These are phyloP conservation scores for Drosophila maculinotata DNA, from an alignment of 2,888 invertebrate species.

Conservation along the genomic window DNA sequence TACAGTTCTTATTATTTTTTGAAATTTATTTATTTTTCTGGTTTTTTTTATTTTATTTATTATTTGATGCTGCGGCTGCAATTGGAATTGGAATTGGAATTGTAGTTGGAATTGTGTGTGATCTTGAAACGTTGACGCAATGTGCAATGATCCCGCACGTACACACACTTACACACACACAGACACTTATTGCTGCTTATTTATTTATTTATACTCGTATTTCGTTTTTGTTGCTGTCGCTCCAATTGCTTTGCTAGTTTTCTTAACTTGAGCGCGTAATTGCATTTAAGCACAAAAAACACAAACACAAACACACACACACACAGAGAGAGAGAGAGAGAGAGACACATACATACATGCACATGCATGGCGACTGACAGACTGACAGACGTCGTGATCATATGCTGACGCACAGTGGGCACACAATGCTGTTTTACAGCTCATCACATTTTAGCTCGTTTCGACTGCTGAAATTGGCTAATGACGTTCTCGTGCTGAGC, in stretches of 20 bases:
- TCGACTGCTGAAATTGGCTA: conserved; percentile 2
- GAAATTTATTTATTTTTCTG: too few species aligned
- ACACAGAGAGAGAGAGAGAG: conserved; percentile 29
- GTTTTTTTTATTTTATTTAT: conserved; percentile 4
- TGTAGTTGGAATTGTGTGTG: conserved; percentile 62
- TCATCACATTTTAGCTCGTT: conserved; percentile 1
- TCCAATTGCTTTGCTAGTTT: conserved; percentile 73
- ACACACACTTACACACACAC: conserved; percentile 14
- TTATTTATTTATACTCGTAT: conserved; percentile 59
- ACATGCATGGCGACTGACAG: conserved; percentile 37
- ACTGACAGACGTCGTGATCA: conserved; percentile 51
- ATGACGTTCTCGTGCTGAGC: conserved; percentile 4
- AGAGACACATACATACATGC: conserved; percentile 8
- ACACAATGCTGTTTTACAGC: conserved; percentile 17
- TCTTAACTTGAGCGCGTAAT: conserved; percentile 76
- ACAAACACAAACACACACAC: conserved; percentile 8
- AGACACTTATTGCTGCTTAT: conserved; percentile 38
- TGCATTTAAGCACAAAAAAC: conserved; percentile 73
- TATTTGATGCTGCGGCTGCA: conserved; percentile 34
- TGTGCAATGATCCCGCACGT: conserved; percentile 76
- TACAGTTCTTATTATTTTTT: conserved; percentile 23
- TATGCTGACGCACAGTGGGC: conserved; percentile 65
- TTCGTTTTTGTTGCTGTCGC: conserved; percentile 63
- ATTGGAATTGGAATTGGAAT: conserved; percentile 46
- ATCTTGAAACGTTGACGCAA: conserved; percentile 79